Evolutionary conservation across 2,888 invertebrate genomes (phyloP).

Genomic region (Apocheima hispidaria): DNA sequence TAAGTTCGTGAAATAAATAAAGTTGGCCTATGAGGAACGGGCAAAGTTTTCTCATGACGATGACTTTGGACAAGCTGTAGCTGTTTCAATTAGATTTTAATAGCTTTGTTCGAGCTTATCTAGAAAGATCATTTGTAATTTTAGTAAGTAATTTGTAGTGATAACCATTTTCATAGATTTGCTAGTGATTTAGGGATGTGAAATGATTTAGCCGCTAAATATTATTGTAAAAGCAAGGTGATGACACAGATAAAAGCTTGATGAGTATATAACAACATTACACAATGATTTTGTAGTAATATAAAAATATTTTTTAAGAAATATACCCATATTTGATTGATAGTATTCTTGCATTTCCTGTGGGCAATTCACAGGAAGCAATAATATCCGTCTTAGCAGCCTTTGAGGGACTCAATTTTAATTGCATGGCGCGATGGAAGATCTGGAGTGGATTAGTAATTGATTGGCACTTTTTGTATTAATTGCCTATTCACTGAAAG

Average conservation of each 20-base stretch:
- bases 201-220: too few relatives aligned
- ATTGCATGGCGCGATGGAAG: constrained; percentile 12
- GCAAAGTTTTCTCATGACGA: constrained; percentile 51
- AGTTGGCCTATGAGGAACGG: constrained; percentile 54
- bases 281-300: too few relatives aligned
- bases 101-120: constrained; percentile 45
- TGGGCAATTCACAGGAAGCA: background rate
- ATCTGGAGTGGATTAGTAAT: constrained; percentile 21
- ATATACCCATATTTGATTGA: background rate
- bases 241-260: too few relatives aligned
- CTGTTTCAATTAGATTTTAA: too few relatives aligned
- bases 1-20: constrained; percentile 58
- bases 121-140: constrained; percentile 45
- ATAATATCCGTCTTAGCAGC: constrained; percentile 21
- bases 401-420: constrained; percentile 19
- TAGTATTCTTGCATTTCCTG: background rate
- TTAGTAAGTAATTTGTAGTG: too few relatives aligned
- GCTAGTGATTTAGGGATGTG: too few relatives aligned
- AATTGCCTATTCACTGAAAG: background rate
- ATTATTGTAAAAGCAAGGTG: too few relatives aligned
- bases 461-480: constrained; percentile 8
- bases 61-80: constrained; percentile 41
- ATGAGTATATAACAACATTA: too few relatives aligned
- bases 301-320: too few relatives aligned
- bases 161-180: too few relatives aligned